Evolutionary conservation across 2,113 vertebrate genomes (phyloP), one percentile per base, ranked within the genome.

Genomic region (Electrona antarctica): DNA sequence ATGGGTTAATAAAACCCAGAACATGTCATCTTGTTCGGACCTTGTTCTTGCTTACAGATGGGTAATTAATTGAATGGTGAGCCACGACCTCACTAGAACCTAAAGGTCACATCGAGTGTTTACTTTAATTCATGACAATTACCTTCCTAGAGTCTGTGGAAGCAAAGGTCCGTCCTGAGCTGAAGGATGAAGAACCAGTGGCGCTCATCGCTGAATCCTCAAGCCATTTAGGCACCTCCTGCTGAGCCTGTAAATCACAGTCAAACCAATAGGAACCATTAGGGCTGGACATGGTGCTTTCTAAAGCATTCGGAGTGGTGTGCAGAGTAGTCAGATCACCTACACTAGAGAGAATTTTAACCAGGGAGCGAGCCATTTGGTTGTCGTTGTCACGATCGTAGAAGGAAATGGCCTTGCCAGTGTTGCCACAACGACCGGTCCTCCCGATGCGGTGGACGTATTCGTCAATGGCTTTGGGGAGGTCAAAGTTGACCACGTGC

Each of bases 401-500:
- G 90, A 98, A 98, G 6, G 94, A 94, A 87, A 98, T 73, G 0
- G 98, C 97, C 79, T 87, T 93, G 54, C 97, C 98, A 1, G 28
- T 92, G 84, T 99, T 98, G 9, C 98, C 98, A 55, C 98, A 99
- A 46, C 97, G 97, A 6, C 97, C 98, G 5, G 97, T 99, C 61
- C 97, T 94, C 21, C 97, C 97, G 52, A 99, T 99, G 15, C 96
- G 93, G 81, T 99, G 96, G 51, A 99, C 96, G 0, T 98, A 99
- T 6, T 98, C 98, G 0, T 98, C 96, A 3, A 98, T 94, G 67
- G 85, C 90, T 47, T 88, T 90, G 6, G 98, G 96, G 28, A 99
- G 94, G 73, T 99, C 97, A 85, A 95, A 96, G 89, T 98, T 98
- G 64, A 99, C 95, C 66, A 98, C 96, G 1, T 97, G 94, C 66